Evolutionary conservation across 2,113 vertebrate genomes (phyloP).

Genomic region (Otolemur garnettii): DNA sequence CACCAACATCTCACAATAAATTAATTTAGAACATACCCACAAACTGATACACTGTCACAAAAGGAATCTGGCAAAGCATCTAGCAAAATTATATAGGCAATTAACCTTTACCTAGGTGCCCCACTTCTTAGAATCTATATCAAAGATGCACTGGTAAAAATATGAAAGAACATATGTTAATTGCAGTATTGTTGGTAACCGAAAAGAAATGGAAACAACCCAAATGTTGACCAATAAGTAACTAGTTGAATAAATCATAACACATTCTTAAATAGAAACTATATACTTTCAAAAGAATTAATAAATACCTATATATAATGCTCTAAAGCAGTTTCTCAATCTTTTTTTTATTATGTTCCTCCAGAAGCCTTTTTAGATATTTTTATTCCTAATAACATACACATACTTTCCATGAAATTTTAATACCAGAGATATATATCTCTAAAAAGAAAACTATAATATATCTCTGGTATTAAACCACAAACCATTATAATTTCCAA

Average conservation of each 20-base stretch:
- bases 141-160: slow-evolving; percentile 30
- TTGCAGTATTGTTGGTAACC: neutral
- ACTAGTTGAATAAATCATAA: neutral
- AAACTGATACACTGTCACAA: slow-evolving; percentile 50
- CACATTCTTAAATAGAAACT: neutral
- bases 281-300: neutral
- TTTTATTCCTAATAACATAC: neutral
- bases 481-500: too few relatives aligned
- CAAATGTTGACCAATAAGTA: neutral
- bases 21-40: neutral
- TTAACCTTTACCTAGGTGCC: slow-evolving; percentile 45
- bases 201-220: slow-evolving; percentile 22
- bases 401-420: neutral
- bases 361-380: neutral
- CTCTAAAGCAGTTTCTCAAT: neutral
- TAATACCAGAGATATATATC: neutral
- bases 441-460: neutral
- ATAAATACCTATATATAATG: neutral
- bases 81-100: slow-evolving; percentile 25
- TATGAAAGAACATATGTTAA: neutral
- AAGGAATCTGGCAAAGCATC: neutral
- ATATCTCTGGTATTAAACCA: too few relatives aligned
- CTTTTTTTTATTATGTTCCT: neutral
- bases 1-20: slow-evolving; percentile 9
- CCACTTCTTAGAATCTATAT: slow-evolving; percentile 10